phyloP scores from a whole-genome alignment of 2,797 vertebrate species.

The Syngnathus rostellatus region DNA sequence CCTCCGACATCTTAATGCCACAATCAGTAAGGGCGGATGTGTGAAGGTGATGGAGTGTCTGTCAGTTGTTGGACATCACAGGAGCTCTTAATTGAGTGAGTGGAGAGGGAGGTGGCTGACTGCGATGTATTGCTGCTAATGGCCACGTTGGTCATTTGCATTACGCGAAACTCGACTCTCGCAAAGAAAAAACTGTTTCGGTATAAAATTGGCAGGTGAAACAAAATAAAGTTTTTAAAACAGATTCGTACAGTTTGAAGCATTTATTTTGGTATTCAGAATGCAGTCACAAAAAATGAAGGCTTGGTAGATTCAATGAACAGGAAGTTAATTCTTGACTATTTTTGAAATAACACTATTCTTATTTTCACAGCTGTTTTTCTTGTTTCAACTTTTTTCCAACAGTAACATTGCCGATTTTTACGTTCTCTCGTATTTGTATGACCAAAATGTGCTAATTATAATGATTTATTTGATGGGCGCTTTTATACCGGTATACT shows the following conservation, averaged over 20 bases:
- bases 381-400: not conserved
- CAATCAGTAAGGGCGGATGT: constrained; percentile 51
- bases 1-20: constrained; percentile 69
- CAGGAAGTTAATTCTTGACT: no score
- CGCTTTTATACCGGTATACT: not conserved
- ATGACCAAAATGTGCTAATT: not conserved
- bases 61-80: constrained; percentile 66
- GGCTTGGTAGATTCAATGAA: no score
- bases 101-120: constrained; percentile 27
- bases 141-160: constrained; percentile 22
- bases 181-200: no score
- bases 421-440: not conserved
- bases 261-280: no score
- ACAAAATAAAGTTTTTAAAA: no score
- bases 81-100: constrained; percentile 62
- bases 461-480: not conserved
- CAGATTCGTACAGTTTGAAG: no score
- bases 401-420: not conserved
- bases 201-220: no score
- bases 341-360: no score
- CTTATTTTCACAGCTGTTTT: no score
- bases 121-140: constrained; percentile 15
- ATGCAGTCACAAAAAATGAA: no score
- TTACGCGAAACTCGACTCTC: no score
- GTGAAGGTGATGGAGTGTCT: constrained; percentile 64